Conservation (phyloP, 1,140 invertebrate species). For the Uloborus diversus region DNA sequence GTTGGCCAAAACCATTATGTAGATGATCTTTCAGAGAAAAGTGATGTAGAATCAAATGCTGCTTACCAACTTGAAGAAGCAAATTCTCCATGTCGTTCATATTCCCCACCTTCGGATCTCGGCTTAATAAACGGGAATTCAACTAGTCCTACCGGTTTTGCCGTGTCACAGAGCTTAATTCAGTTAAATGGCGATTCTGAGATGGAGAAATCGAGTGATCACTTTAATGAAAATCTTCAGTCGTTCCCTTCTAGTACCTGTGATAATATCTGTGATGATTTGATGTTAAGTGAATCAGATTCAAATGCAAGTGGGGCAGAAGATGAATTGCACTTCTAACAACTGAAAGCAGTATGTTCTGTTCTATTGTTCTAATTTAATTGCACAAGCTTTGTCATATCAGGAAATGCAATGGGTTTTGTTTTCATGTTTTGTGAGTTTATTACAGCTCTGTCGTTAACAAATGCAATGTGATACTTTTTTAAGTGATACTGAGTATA, state of each 20-base stretch:
- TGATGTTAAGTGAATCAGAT: conserved; percentile 39
- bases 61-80: neutral
- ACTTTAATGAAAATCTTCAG: neutral
- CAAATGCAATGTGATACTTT: too few species aligned
- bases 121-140: neutral
- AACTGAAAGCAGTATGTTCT: neutral
- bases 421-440: neutral
- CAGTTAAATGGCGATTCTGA: conserved; percentile 1
- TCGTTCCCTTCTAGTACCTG: conserved; percentile 9
- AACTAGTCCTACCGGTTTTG: conserved; percentile 24
- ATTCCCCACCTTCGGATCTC: neutral
- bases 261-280: conserved; percentile 53
- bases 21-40: neutral
- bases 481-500: too few species aligned
- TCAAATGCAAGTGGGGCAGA: conserved; percentile 22
- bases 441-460: too few species aligned
- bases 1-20: neutral
- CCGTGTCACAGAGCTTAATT: conserved; percentile 28
- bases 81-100: neutral
- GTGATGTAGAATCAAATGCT: neutral
- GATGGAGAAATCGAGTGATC: neutral
- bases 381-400: neutral
- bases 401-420: neutral
- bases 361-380: neutral
- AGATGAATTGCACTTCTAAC: neutral